Evolutionary conservation across 2,797 vertebrate species (phyloP).

Genomic region (Tamandua tetradactyla): DNA sequence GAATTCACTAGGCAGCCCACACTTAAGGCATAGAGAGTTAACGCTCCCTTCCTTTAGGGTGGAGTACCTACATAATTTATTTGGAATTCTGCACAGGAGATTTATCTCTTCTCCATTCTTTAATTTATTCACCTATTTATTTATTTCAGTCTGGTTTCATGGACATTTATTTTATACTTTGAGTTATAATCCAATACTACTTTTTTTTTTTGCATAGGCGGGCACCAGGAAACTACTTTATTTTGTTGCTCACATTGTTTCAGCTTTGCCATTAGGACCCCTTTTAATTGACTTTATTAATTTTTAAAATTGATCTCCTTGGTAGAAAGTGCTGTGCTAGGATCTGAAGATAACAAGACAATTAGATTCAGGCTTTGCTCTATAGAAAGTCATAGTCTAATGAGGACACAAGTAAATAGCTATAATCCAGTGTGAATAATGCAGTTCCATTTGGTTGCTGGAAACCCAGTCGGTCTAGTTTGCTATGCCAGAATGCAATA

Average conservation of each 20-base stretch:
- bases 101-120: background rate
- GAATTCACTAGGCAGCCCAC: background rate
- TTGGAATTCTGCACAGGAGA: background rate
- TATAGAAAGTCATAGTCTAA: background rate
- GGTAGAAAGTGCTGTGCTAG: background rate
- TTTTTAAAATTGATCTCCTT: conserved; percentile 37
- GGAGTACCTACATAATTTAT: background rate
- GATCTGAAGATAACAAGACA: background rate
- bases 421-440: background rate
- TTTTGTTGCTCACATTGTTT: background rate
- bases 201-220: background rate
- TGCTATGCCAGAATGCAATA: no score
- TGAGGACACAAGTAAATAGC: background rate
- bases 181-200: background rate
- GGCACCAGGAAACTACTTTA: no score
- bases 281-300: conserved; percentile 45
- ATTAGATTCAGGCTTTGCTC: background rate
- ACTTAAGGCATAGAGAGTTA: background rate
- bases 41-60: background rate
- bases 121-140: background rate
- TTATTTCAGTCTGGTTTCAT: background rate
- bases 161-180: background rate
- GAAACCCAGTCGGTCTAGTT: no score
- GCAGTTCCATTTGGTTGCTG: background rate
- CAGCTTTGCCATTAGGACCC: background rate